Evolutionary conservation across 2,113 vertebrate genomes (phyloP).

Genomic region (Pelusios castaneus): DNA sequence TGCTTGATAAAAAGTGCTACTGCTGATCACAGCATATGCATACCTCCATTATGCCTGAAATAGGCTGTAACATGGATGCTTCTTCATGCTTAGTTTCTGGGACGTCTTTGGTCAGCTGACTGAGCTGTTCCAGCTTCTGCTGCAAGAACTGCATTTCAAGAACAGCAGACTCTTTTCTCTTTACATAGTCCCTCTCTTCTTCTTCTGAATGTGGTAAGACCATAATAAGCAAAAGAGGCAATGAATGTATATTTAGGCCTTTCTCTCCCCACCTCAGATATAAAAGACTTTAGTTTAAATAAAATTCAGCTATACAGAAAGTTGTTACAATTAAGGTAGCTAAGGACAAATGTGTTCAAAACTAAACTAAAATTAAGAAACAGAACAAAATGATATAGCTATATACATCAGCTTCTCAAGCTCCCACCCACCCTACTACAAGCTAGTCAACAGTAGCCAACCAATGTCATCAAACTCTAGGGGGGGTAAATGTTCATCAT

Average conservation of each 20-base stretch:
- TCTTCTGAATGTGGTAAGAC: conserved; percentile 56
- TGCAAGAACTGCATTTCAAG: conserved; percentile 78
- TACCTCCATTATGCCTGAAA: conserved; percentile 28
- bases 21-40: rapidly evolving
- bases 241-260: not conserved
- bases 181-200: conserved; percentile 71
- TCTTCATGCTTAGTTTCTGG: conserved; percentile 42
- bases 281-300: not conserved
- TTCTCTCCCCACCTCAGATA: not conserved
- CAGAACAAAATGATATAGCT: not conserved
- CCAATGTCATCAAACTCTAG: not conserved
- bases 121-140: conserved; percentile 80
- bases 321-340: not conserved
- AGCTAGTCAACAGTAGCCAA: not conserved
- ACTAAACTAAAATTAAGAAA: not conserved
- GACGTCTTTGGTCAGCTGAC: conserved; percentile 67
- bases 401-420: not conserved
- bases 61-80: not conserved
- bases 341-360: not conserved
- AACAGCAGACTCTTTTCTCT: conserved; percentile 73
- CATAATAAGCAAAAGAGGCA: not conserved
- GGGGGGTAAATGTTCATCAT: no score
- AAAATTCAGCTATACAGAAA: not conserved
- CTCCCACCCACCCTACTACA: not conserved
- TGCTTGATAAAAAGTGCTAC: not conserved